Evolutionary conservation across 2,113 vertebrate species (phyloP).

Genomic region (Serinus canaria): DNA sequence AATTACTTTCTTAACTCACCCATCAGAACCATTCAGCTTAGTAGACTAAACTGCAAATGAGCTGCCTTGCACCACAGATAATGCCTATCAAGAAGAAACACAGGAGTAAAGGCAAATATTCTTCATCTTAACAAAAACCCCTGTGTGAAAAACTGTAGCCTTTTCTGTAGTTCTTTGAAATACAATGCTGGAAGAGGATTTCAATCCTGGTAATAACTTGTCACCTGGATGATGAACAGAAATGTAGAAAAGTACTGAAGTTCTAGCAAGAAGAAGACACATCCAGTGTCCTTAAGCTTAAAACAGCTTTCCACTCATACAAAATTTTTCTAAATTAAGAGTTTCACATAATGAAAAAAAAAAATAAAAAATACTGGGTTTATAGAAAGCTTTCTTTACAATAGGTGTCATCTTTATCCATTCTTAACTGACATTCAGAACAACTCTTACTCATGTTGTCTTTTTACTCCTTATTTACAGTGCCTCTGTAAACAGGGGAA

Average conservation of each 20-base stretch:
- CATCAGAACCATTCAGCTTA: neutral
- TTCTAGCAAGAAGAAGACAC: neutral
- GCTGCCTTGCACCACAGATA: neutral
- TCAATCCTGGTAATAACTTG: neutral
- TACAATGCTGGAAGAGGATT: neutral
- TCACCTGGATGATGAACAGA: neutral
- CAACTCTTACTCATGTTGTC: neutral
- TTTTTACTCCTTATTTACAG: neutral
- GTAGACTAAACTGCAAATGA: neutral
- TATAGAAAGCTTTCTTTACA: neutral
- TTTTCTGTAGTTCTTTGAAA: neutral
- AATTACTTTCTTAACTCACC: neutral
- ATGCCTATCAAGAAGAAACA: neutral
- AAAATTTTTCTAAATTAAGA: neutral
- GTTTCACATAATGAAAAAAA: neutral
- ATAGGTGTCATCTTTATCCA: neutral
- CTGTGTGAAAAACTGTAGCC: neutral
- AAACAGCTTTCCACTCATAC: neutral
- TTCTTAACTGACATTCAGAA: neutral
- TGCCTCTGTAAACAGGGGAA: neutral
- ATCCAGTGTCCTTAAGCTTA: neutral
- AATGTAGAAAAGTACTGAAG: neutral
- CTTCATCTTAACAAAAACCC: neutral
- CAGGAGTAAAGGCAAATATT: neutral
- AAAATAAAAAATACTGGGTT: accelerated